phyloP scores from a whole-genome alignment of 2,888 invertebrate genomes.

The Perizoma affinitatum region DNA sequence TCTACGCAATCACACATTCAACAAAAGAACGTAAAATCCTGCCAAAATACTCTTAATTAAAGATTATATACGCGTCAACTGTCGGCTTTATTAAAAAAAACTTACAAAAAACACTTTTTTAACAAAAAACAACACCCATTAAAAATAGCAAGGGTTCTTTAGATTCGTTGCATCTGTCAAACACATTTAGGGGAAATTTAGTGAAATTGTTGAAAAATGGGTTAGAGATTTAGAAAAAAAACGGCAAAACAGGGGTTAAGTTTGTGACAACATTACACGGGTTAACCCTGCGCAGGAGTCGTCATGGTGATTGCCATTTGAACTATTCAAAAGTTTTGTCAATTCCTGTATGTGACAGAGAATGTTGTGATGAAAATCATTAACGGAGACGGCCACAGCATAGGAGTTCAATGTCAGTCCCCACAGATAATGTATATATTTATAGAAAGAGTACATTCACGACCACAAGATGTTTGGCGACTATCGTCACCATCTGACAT shows the following conservation, averaged over 20 bases:
- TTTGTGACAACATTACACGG: slow-evolving; percentile 52
- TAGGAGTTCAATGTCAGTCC: no score
- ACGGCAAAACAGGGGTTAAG: slow-evolving; percentile 71
- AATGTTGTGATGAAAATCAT: no score
- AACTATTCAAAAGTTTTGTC: slow-evolving; percentile 38
- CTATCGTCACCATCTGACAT: no score
- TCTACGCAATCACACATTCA: slow-evolving; percentile 62
- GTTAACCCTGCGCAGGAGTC: slow-evolving; percentile 56
- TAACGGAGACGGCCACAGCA: no score
- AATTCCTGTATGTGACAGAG: no score
- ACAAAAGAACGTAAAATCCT: slow-evolving; percentile 49
- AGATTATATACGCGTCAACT: slow-evolving; percentile 83
- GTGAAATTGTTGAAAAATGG: slow-evolving; percentile 81
- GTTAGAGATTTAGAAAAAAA: slow-evolving; percentile 68
- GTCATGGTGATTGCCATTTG: slow-evolving; percentile 53
- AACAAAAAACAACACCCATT: slow-evolving; percentile 74
- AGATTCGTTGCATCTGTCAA: slow-evolving; percentile 71
- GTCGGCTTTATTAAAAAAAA: slow-evolving; percentile 78
- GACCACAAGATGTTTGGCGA: no score
- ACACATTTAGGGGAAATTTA: slow-evolving; percentile 62
- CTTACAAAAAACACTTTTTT: slow-evolving; percentile 39
- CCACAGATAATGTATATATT: no score
- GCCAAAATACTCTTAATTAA: slow-evolving; percentile 80
- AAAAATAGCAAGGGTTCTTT: slow-evolving; percentile 71
- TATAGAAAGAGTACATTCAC: no score